Base-by-base conservation (phyloP, 2,797 vertebrate genomes). In the Darevskia nairensis region DNA sequence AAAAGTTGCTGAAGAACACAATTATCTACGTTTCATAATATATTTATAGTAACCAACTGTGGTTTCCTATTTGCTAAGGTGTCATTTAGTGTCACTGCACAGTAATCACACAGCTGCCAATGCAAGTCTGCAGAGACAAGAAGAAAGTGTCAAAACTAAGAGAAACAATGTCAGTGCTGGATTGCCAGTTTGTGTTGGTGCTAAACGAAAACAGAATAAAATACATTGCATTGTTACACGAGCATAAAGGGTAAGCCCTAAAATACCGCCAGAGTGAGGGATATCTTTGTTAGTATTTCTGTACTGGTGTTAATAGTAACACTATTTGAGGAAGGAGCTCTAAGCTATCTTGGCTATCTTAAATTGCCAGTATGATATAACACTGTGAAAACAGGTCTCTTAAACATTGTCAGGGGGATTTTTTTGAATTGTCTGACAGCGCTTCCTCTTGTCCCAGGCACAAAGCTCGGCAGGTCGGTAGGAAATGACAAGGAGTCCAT, bases 11-110 rank as follows among this genome's bases (percentile, higher is more conserved):
- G 41, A 46, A 72, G 9, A 55, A 23, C 44, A 50, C 90, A 82
- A 84, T 81, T 86, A 77, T 8, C 35, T 82, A 32, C 29, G 4
- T 84, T 72, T 72, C 19, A 32, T 50, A 50, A 72, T 84, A 32
- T 61, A 84, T 93, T 89, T 79, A 64, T 50, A 13, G 50, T 50
- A 75, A 35, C 78, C 74, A 87, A 55, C 78, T 23, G 17, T 84
- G 82, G 92, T 93, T 93, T 64, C 55, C 86, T 89, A 46, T 89
- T 80, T 78, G 64, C n/a, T 59, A 86, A 27, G 8, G 82, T 27
- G 29, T 87, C 66, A 85, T 41, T 82, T 3, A 68, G 41, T 27
- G 68, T 46, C 4, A 50, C 69, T 80, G n/a, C 55, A 80, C 19
- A 50, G 11, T 87, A 50, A 76, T 90, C 41, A 85, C 17, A 32